Evolutionary conservation across 2,113 vertebrate species (phyloP).

Genomic region (Channa maculata): DNA sequence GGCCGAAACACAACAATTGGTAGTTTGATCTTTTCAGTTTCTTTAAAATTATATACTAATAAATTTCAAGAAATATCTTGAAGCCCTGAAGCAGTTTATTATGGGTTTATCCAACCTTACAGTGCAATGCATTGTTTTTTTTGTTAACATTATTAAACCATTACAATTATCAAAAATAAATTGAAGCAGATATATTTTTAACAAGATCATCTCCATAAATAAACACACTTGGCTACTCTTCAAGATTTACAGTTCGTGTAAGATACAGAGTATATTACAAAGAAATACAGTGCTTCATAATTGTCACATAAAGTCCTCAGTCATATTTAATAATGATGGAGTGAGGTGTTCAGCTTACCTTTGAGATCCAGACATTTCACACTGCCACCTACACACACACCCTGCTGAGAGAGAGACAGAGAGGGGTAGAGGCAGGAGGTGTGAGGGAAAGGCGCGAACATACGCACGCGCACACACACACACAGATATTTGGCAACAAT

Average conservation of each 20-base stretch:
- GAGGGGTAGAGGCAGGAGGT: conserved; percentile 51
- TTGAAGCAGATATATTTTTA: background rate
- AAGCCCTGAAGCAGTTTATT: no score
- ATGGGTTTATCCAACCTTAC: no score
- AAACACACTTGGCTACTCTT: background rate
- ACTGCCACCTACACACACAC: conserved; percentile 70
- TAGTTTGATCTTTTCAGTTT: no score
- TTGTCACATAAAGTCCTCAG: conserved; percentile 51
- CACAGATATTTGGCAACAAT: conserved; percentile 51
- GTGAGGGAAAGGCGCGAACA: conserved; percentile 47
- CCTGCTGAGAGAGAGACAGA: conserved; percentile 72
- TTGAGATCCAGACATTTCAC: conserved; percentile 81
- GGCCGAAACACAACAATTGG: no score
- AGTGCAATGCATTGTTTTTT: no score
- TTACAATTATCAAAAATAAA: no score
- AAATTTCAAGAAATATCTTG: no score
- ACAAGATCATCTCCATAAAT: conserved; percentile 2
- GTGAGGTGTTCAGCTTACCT: conserved; percentile 74
- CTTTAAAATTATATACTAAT: no score
- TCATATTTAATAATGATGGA: conserved; percentile 60
- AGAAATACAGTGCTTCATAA: conserved; percentile 16
- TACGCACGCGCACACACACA: conserved; percentile 28
- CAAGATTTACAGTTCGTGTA: background rate
- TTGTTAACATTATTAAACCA: no score
- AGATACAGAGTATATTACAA: conserved; percentile 19